Evolutionary conservation across 2,797 vertebrate genomes (phyloP).

Genomic region (Urocyon cinereoargenteus): DNA sequence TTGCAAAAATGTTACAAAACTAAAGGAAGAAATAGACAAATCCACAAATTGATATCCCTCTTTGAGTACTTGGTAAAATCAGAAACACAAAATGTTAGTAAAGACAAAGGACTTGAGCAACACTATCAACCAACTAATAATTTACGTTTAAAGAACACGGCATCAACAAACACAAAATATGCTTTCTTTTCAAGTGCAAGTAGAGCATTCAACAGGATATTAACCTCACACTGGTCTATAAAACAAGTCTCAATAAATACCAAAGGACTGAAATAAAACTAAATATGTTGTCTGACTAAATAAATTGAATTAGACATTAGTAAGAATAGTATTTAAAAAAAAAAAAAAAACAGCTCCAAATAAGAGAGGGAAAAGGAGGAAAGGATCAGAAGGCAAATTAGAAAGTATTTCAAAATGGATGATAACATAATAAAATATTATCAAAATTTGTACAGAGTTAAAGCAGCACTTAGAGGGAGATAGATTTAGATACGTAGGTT

Average conservation of each 20-base stretch:
- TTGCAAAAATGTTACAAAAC: background rate
- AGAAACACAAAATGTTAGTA: background rate
- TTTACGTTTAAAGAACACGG: background rate
- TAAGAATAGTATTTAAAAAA: background rate
- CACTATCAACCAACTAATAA: background rate
- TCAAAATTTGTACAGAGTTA: background rate
- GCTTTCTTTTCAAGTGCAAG: background rate
- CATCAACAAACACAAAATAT: background rate
- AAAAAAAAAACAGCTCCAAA: background rate
- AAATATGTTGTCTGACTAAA: background rate
- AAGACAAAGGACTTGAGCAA: background rate
- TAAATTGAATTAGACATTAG: background rate
- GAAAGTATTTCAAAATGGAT: background rate
- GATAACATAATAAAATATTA: background rate
- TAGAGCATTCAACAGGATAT: background rate
- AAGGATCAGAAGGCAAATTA: background rate
- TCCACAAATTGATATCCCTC: background rate
- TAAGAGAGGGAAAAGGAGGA: background rate
- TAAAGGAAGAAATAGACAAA: background rate
- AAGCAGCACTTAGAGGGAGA: background rate
- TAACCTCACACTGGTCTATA: background rate
- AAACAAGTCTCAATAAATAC: background rate
- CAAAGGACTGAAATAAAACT: constrained; percentile 2
- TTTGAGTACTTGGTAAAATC: background rate
- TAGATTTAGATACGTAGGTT: background rate